Conservation (phyloP, 2,888 invertebrate species). For the Eristalinus sepulchralis region DNA sequence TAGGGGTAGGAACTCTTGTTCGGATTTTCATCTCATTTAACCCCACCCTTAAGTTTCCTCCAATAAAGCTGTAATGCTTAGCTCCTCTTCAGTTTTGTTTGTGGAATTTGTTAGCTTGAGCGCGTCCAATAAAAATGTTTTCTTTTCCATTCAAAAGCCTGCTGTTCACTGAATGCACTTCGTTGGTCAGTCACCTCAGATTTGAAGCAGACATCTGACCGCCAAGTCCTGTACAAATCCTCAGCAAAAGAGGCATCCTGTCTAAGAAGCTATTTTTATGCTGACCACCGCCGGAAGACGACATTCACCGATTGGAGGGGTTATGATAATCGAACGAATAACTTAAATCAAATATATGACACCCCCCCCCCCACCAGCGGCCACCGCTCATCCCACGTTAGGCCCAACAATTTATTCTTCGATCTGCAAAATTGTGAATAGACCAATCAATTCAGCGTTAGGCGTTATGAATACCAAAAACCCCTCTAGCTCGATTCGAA, state of each 20-base stretch:
- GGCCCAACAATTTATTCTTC: constrained; percentile 53
- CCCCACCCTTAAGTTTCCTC: not conserved
- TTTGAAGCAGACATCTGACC: not conserved
- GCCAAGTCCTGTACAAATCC: not conserved
- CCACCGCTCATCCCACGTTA: not conserved
- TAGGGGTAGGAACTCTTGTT: not conserved
- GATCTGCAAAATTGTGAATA: constrained; percentile 70
- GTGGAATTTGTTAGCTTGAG: not conserved
- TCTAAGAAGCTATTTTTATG: not conserved
- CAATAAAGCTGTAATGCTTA: not conserved
- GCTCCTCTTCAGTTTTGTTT: not conserved
- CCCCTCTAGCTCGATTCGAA: not conserved
- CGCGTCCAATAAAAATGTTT: not conserved
- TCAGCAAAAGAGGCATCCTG: constrained; percentile 5
- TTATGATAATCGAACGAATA: constrained; percentile 3
- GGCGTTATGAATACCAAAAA: constrained; percentile 69
- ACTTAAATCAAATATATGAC: constrained; percentile 34
- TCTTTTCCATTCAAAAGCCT: not conserved
- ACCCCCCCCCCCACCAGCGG: not conserved
- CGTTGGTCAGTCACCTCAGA: too few relatives aligned
- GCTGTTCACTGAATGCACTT: too few relatives aligned
- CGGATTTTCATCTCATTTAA: not conserved
- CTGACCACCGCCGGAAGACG: not conserved
- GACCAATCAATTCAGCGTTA: constrained; percentile 70
- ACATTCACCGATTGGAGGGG: not conserved